Evolutionary conservation across 2,888 invertebrate genomes (phyloP).

Genomic region (Pseudoips prasinana): DNA sequence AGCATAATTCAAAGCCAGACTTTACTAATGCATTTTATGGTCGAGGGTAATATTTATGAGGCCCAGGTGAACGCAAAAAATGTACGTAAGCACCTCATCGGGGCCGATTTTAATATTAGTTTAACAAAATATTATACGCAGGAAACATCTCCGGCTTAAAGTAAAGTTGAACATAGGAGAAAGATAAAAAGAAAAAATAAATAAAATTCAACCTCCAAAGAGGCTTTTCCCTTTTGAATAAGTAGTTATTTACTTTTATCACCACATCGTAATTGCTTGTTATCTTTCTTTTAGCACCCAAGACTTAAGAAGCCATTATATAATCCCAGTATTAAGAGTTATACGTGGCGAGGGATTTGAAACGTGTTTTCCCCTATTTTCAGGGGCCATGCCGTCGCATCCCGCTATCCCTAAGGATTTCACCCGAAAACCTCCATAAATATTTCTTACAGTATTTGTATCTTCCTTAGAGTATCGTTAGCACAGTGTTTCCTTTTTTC

Average conservation of each 20-base stretch:
- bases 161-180: slow-evolving; percentile 21
- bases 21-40: slow-evolving; percentile 77
- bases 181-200: slow-evolving; percentile 17
- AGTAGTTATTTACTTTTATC: slow-evolving; percentile 47
- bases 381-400: slow-evolving; percentile 59
- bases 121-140: slow-evolving; percentile 30
- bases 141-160: slow-evolving; percentile 14
- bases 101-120: slow-evolving; percentile 53
- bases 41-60: slow-evolving; percentile 69
- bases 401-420: slow-evolving; percentile 68
- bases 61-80: slow-evolving; percentile 66
- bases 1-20: slow-evolving; percentile 69
- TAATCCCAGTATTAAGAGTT: slow-evolving; percentile 78
- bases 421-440: slow-evolving; percentile 80
- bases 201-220: slow-evolving; percentile 2
- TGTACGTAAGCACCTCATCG: slow-evolving; percentile 58
- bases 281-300: slow-evolving; percentile 75
- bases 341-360: slow-evolving; percentile 74
- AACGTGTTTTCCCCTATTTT: slow-evolving; percentile 75
- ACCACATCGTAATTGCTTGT: slow-evolving; percentile 67
- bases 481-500: slow-evolving; percentile 70
- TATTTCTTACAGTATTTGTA: slow-evolving; percentile 81
- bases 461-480: slow-evolving; percentile 79
- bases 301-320: slow-evolving; percentile 73
- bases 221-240: slow-evolving; percentile 23